A percentile compares a stretch with the other conserved stretches of the same genome.
phyloP scores from a whole-genome alignment of 1,140 invertebrate genomes.

The Drosophila varians region DNA sequence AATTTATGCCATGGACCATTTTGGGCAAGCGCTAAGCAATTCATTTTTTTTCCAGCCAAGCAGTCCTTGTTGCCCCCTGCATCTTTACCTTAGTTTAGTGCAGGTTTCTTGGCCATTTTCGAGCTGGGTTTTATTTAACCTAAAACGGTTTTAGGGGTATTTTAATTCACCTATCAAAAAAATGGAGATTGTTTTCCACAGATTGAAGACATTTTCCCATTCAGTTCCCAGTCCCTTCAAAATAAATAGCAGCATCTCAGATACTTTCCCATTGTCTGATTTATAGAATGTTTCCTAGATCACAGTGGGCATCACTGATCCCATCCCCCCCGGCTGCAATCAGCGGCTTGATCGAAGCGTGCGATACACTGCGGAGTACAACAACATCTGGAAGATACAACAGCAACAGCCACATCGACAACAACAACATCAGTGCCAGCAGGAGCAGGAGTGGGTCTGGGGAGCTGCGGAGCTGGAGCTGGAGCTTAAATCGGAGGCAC shows the following conservation, averaged over 20 bases:
- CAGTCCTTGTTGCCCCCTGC: slow-evolving; percentile 22
- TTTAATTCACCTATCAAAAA: too few species aligned
- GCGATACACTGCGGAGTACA: slow-evolving; percentile 60
- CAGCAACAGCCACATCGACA: slow-evolving; percentile 16
- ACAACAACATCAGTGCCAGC: slow-evolving; percentile 10
- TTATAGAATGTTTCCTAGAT: slow-evolving; percentile 15
- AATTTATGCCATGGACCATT: slow-evolving; percentile 81
- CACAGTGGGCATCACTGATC: slow-evolving; percentile 36
- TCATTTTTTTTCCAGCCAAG: slow-evolving; percentile 56
- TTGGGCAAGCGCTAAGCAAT: slow-evolving; percentile 74
- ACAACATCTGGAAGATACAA: slow-evolving; percentile 12
- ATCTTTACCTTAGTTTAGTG: not conserved
- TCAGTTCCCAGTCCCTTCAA: not conserved
- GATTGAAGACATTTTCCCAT: too few species aligned
- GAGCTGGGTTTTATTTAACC: slow-evolving; percentile 3
- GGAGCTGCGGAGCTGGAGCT: too few species aligned
- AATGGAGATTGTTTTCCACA: too few species aligned
- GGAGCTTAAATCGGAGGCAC: slow-evolving; percentile 49
- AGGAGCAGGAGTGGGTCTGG: slow-evolving; percentile 16
- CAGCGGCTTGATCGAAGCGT: slow-evolving; percentile 72
- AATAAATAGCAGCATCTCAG: not conserved
- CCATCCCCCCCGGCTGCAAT: slow-evolving; percentile 67
- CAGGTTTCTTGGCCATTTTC: slow-evolving; percentile 12
- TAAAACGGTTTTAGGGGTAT: not conserved
- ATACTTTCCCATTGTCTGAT: not conserved